phyloP scores from a whole-genome alignment of 2,888 invertebrate species.

The Sycophila texana region DNA sequence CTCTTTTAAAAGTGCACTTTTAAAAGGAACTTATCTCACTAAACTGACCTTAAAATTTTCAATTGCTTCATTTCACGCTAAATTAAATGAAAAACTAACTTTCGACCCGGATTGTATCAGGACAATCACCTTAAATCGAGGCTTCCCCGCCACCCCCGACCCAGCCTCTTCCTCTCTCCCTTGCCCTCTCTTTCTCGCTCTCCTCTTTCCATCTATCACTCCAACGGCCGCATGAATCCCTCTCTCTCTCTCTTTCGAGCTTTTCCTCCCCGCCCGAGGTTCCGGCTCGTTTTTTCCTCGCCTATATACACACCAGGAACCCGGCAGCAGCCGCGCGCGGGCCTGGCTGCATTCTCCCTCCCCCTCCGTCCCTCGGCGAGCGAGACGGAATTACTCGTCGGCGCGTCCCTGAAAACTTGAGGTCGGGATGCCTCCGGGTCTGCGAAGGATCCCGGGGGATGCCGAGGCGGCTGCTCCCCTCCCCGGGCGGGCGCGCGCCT shows the following conservation, averaged over 20 bases:
- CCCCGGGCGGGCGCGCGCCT: conserved; percentile 4
- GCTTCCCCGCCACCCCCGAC: not conserved
- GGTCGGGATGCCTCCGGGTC: conserved; percentile 32
- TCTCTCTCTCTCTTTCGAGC: not conserved
- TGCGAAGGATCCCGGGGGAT: conserved; percentile 44
- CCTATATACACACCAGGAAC: not conserved
- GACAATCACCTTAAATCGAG: conserved; percentile 28
- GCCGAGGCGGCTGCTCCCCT: conserved; percentile 23
- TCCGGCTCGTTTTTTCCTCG: not conserved
- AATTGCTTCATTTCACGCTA: not conserved
- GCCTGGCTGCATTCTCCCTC: conserved; percentile 10
- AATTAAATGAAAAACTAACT: conserved; percentile 10
- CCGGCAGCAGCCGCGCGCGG: too few relatives aligned
- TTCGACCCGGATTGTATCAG: conserved; percentile 21
- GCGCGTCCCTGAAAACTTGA: conserved; percentile 49
- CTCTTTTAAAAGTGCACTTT: too few relatives aligned
- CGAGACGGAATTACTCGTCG: conserved; percentile 4
- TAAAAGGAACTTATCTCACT: too few relatives aligned
- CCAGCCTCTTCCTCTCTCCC: not conserved
- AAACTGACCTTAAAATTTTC: too few relatives aligned
- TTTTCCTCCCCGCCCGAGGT: not conserved
- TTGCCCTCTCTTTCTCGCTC: not conserved
- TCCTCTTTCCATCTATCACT: not conserved
- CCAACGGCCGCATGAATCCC: not conserved
- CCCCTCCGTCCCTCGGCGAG: not conserved